A percentile compares a stretch with the other conserved stretches of the same genome.
phyloP scores from a whole-genome alignment of 2,113 vertebrate genomes.

The Arizona elegans region DNA sequence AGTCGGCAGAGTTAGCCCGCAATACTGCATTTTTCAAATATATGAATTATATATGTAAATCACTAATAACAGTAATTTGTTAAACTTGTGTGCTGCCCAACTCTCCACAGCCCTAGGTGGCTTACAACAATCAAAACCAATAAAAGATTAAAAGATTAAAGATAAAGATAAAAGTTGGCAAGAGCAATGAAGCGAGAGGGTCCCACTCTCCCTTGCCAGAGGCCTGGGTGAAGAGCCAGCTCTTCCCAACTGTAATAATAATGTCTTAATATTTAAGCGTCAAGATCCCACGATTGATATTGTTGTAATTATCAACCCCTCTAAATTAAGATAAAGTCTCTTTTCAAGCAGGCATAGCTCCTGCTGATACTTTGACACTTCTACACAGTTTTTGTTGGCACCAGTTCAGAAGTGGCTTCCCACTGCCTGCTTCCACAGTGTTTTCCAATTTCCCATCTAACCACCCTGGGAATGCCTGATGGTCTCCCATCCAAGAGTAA shows the following conservation, averaged over 20 bases:
- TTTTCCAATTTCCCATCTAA: neutral
- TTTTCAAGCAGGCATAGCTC: neutral
- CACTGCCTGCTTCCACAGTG: neutral
- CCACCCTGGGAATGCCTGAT: neutral
- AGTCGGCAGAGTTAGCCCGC: neutral
- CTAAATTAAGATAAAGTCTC: neutral
- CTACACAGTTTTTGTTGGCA: neutral
- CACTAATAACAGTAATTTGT: neutral
- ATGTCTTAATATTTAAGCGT: neutral
- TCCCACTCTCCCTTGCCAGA: neutral
- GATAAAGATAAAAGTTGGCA: neutral
- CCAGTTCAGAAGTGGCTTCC: neutral
- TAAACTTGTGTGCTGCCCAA: neutral
- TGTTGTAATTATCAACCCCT: neutral
- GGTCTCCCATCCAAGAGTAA: neutral
- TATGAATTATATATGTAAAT: neutral
- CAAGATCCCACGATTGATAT: neutral
- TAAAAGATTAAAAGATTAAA: neutral
- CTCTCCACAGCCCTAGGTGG: neutral
- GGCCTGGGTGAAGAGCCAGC: neutral
- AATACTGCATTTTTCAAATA: neutral
- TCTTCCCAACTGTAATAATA: neutral
- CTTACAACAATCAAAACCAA: neutral
- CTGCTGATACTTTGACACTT: neutral
- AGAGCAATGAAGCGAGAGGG: neutral